Base-by-base conservation (phyloP, 2,888 invertebrate species). In the Dasysyrphus tricinctus region DNA sequence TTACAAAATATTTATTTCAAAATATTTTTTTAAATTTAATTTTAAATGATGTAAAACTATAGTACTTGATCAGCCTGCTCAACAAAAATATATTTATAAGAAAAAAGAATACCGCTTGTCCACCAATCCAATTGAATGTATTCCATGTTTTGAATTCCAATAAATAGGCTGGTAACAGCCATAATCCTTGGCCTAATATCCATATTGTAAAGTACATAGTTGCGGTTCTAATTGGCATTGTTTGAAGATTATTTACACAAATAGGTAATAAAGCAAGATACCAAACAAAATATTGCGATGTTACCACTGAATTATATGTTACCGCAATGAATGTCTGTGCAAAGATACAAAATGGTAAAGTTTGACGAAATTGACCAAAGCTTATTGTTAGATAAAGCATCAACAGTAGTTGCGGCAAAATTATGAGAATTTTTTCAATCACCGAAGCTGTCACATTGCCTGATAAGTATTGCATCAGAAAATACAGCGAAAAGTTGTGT, bases 201-300 rank as follows among this genome's bases (percentile, higher is more conserved):
- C 97, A 97, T 37, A 95, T 90, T 0, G 92, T 75, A 44, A 93
- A 80, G 0, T 93, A 89, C 19, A 96, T 91, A 9, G 94, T 89
- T 0, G 94, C 76, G 0, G 94, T 93, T 77, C 93, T 92, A 11
- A 91, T 91, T 8, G 93, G 89, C 4, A 94, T 92, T 80, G 96
- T 93, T 85, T 94, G 93, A 37, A 98, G 94, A 90, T 95, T 94
- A 88, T 96, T 96, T 0, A 96, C 92, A 80, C 97, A 95, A 29
- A 98, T 90, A 0, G 99, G 99, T 19, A 99, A 92, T 8, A 99
- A 92, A 2, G 97, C 96, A 80, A 99, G 92, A 90, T 98, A 98
- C 99, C 99, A 99, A 65, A 99, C 94, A 89, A 98, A 98, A 91
- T 99, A 99, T 91, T 99, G 99, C 6, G 99, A 98, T 0, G 99